Conservation (phyloP, 64 coral and sea anemone species). For the Platygyra sinensis region DNA sequence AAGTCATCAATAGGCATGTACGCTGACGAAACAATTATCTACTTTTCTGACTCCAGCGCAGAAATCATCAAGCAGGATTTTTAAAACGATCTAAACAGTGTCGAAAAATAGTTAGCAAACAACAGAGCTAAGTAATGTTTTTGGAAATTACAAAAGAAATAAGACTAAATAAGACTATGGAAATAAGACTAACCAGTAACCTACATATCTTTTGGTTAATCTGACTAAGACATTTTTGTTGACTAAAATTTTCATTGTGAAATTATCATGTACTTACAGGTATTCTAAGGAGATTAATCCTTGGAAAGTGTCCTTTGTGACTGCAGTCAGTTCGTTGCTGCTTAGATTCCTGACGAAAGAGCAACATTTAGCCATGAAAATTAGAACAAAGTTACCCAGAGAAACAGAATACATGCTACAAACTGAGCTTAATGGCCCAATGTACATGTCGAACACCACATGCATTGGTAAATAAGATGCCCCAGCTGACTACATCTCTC, state of each 20-base stretch:
- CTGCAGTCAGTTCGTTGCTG: background rate
- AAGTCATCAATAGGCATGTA: background rate
- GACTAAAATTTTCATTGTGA: background rate
- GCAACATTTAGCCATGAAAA: too few species aligned
- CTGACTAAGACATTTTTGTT: too few species aligned
- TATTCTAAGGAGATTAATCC: background rate
- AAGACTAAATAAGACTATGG: too few species aligned
- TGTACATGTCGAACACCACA: too few species aligned
- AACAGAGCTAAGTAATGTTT: background rate
- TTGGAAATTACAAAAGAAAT: too few species aligned
- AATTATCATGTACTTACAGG: background rate
- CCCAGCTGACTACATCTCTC: too few species aligned
- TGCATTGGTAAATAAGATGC: too few species aligned
- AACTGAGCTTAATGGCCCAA: too few species aligned
- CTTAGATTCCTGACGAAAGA: background rate
- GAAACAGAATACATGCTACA: too few species aligned
- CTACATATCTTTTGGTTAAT: too few species aligned
- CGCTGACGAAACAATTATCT: conserved; percentile 43
- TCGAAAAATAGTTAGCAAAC: conserved; percentile 28
- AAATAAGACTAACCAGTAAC: too few species aligned
- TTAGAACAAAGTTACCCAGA: background rate
- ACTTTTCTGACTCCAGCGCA: background rate
- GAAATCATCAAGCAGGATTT: conserved; percentile 7
- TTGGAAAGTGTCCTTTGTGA: background rate
- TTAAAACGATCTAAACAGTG: conserved; percentile 46